phyloP scores from a whole-genome alignment of 1,140 invertebrate genomes.

The Globodera ellingtonae region DNA sequence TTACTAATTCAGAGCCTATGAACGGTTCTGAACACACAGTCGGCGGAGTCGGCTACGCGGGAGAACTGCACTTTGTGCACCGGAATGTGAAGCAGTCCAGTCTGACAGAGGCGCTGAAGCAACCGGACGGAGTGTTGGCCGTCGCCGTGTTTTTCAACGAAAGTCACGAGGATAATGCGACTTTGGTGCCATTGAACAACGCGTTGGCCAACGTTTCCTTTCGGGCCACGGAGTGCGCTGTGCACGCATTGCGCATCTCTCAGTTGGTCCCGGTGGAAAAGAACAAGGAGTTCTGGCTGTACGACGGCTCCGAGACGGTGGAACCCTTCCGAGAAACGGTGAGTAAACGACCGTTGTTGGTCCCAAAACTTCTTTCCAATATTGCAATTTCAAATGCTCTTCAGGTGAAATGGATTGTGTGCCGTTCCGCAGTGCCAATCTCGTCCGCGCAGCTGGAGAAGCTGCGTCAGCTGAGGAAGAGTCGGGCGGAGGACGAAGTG shows the following conservation, averaged over 20 bases:
- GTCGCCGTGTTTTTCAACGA: constrained; percentile 63
- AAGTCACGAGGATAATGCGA: constrained; percentile 60
- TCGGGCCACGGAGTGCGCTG: constrained; percentile 50
- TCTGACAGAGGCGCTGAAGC: constrained; percentile 56
- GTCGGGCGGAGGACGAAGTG: constrained; percentile 59
- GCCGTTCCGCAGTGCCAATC: constrained; percentile 62
- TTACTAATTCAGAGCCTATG: constrained; percentile 55
- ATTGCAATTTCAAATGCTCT: neutral
- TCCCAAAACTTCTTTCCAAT: too few relatives aligned
- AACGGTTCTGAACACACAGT: constrained; percentile 63
- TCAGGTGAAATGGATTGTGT: constrained; percentile 62
- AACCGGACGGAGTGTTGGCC: constrained; percentile 60
- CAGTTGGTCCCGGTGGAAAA: constrained; percentile 57
- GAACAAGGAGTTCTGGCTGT: constrained; percentile 64
- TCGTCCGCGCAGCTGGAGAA: constrained; percentile 61
- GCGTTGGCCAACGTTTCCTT: constrained; percentile 56
- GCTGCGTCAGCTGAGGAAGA: constrained; percentile 51
- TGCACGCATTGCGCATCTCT: constrained; percentile 42
- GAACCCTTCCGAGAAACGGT: constrained; percentile 61
- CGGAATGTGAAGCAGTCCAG: constrained; percentile 60
- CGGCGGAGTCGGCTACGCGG: constrained; percentile 64
- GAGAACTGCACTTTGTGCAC: constrained; percentile 54
- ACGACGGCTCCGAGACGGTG: constrained; percentile 62
- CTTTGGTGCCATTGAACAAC: constrained; percentile 54
- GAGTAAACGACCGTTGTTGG: neutral